phyloP scores from a whole-genome alignment of 2,113 vertebrate genomes.

The Butorides virescens region DNA sequence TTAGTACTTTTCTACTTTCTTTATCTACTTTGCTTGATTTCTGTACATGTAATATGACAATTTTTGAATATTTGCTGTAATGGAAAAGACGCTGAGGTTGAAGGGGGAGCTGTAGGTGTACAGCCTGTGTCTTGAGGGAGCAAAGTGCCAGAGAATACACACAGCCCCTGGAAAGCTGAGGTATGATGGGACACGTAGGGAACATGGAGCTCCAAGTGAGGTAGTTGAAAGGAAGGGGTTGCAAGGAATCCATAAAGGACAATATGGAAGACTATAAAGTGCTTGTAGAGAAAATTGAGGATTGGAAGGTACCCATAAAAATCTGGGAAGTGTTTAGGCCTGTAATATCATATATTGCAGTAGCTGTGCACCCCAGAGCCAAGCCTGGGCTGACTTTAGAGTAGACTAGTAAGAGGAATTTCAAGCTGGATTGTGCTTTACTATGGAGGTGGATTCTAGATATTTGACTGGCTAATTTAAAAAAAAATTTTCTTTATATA shows the following conservation, averaged over 20 bases:
- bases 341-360: neutral
- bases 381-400: neutral
- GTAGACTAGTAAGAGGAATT: neutral
- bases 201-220: neutral
- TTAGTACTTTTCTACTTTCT: neutral
- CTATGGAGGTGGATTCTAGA: neutral
- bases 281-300: neutral
- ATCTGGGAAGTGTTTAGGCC: neutral
- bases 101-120: neutral
- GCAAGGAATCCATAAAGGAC: neutral
- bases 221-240: neutral
- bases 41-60: neutral
- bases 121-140: neutral
- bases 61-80: neutral
- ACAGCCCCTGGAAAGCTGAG: neutral
- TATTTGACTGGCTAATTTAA: neutral
- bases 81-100: neutral
- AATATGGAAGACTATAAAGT: neutral
- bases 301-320: neutral
- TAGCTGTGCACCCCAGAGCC: neutral
- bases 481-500: neutral
- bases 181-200: neutral
- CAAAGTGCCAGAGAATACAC: accelerated
- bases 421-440: neutral
- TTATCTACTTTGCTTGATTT: neutral